Percentiles rank a stretch among this genome's conserved stretches.
phyloP scores from a whole-genome alignment of 2,113 vertebrate species.

The Alces alces region DNA sequence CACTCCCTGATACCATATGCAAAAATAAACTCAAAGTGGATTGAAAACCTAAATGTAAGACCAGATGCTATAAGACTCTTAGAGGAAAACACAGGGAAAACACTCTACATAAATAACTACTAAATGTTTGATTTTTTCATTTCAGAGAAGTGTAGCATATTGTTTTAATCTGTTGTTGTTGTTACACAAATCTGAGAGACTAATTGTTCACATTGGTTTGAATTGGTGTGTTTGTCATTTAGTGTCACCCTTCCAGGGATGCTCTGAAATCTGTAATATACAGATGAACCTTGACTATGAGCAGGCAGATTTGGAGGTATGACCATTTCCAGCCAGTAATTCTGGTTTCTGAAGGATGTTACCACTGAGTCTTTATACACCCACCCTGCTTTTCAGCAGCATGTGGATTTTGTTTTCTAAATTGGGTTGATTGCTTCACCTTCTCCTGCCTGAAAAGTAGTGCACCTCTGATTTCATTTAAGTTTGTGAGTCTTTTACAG shows the following conservation, averaged over 20 bases:
- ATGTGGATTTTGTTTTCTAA: neutral
- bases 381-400: too few relatives aligned
- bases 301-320: neutral
- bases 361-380: too few relatives aligned
- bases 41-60: too few relatives aligned
- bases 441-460: neutral
- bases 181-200: neutral
- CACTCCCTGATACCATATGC: too few relatives aligned
- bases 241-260: neutral
- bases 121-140: neutral
- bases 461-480: neutral
- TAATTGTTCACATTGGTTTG: neutral
- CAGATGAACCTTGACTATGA: neutral
- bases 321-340: neutral
- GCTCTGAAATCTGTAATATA: neutral
- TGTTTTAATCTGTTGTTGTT: too few relatives aligned
- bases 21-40: too few relatives aligned
- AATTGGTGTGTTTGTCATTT: neutral
- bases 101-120: too few relatives aligned
- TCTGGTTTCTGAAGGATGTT: too few relatives aligned
- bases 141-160: neutral
- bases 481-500: neutral
- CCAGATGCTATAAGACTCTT: too few relatives aligned
- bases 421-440: fast-evolving
- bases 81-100: too few relatives aligned